Percentiles rank a stretch among this genome's conserved stretches.
These are phyloP conservation scores for Diuraphis noxia DNA, from an alignment of 1,140 invertebrate species.

Conservation along the genomic window DNA sequence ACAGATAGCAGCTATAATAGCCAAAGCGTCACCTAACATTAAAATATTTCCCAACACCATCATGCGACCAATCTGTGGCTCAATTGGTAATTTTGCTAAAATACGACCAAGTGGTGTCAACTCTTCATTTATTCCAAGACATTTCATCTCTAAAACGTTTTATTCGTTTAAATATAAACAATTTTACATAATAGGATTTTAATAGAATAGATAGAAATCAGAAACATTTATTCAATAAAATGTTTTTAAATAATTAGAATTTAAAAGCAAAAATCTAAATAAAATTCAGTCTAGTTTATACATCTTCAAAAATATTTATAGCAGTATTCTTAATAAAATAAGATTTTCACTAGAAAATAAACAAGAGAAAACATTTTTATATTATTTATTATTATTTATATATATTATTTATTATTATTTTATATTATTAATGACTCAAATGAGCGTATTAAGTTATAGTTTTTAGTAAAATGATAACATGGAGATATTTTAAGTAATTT, in stretches of 20 bases:
- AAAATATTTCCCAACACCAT: conserved; percentile 87
- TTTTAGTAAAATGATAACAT: too few species aligned
- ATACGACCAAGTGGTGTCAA: conserved; percentile 88
- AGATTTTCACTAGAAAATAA: background rate
- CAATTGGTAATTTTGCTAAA: conserved; percentile 88
- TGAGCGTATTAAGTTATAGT: too few species aligned
- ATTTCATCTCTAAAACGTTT: conserved; percentile 78
- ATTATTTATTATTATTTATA: too few species aligned
- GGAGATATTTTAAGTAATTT: background rate
- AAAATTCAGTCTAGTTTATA: background rate
- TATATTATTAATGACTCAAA: too few species aligned
- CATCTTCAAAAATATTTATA: background rate
- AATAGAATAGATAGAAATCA: background rate
- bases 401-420: too few species aligned
- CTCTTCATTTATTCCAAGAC: conserved; percentile 80
- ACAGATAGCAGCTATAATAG: conserved; percentile 91
- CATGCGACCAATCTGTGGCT: conserved; percentile 93
- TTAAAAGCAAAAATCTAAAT: background rate
- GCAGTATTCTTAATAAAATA: background rate
- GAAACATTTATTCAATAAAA: background rate
- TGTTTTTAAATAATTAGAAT: background rate
- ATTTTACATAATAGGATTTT: background rate
- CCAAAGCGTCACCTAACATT: conserved; percentile 82
- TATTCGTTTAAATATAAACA: conserved; percentile 59
- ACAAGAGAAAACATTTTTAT: background rate